Conservation (phyloP, 2,113 vertebrate species). For the Anser brachyrhynchus region DNA sequence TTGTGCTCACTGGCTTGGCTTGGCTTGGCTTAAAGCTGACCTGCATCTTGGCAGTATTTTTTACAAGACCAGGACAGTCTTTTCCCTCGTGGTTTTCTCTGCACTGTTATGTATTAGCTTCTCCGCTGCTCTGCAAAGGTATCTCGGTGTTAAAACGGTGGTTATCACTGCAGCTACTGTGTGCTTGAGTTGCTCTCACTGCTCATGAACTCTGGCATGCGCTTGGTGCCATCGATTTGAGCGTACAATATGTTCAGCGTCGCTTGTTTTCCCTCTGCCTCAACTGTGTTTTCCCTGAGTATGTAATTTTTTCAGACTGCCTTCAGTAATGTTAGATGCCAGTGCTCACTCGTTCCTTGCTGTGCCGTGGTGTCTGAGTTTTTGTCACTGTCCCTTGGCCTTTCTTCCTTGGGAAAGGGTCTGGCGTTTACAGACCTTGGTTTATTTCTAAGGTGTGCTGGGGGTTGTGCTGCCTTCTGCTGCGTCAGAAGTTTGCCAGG, state of each 20-base stretch:
- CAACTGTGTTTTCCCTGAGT: neutral
- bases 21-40: neutral
- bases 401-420: neutral
- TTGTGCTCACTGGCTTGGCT: neutral
- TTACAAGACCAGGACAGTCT: neutral
- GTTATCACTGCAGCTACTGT: neutral
- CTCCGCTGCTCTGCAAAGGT: neutral
- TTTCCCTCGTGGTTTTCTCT: neutral
- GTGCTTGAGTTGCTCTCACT: neutral
- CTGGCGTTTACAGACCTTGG: neutral
- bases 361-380: neutral
- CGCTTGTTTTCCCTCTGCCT: conserved; percentile 28
- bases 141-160: neutral
- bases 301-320: conserved; percentile 38
- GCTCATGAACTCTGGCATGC: conserved; percentile 24
- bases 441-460: neutral
- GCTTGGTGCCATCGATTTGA: conserved; percentile 26
- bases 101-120: rapidly evolving
- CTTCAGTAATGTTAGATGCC: neutral
- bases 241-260: neutral
- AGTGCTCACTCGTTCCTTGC: neutral
- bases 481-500: conserved; percentile 20
- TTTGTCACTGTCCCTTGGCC: neutral
- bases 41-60: neutral
- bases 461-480: conserved; percentile 6